Evolutionary conservation across 2,888 invertebrate species (phyloP).

Genomic region (Oscheius sp.): DNA sequence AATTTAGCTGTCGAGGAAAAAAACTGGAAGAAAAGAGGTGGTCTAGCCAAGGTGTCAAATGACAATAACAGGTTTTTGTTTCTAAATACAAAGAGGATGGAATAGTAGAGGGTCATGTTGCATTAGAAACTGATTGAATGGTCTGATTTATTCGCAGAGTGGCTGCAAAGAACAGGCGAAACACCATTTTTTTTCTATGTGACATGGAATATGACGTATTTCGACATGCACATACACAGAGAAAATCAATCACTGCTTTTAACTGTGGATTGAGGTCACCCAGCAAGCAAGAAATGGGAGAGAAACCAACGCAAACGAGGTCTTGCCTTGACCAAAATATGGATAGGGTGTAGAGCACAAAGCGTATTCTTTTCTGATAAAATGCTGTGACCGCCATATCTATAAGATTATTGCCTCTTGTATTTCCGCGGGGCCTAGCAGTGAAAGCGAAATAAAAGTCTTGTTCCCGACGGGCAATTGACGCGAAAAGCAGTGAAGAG

Average conservation of each 20-base stretch:
- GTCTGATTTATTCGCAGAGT: neutral
- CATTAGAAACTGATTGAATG: neutral
- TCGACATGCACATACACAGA: too few species aligned
- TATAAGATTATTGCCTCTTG: constrained; percentile 14
- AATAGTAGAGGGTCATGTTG: too few species aligned
- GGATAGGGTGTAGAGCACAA: neutral
- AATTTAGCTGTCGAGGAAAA: neutral
- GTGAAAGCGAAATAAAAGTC: neutral
- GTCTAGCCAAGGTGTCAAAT: neutral
- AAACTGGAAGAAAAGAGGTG: neutral
- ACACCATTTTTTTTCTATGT: too few species aligned
- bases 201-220: too few species aligned
- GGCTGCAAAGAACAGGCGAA: neutral
- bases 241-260: too few species aligned
- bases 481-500: neutral
- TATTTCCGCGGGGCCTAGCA: neutral
- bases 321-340: neutral
- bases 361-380: constrained; percentile 15
- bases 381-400: neutral
- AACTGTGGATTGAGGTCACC: too few species aligned
- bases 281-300: too few species aligned
- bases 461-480: too few species aligned
- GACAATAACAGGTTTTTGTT: neutral
- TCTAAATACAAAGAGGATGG: neutral
- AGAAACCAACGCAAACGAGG: neutral